Conservation (phyloP, 1,140 invertebrate species). For the Leptoteleia sp. region DNA sequence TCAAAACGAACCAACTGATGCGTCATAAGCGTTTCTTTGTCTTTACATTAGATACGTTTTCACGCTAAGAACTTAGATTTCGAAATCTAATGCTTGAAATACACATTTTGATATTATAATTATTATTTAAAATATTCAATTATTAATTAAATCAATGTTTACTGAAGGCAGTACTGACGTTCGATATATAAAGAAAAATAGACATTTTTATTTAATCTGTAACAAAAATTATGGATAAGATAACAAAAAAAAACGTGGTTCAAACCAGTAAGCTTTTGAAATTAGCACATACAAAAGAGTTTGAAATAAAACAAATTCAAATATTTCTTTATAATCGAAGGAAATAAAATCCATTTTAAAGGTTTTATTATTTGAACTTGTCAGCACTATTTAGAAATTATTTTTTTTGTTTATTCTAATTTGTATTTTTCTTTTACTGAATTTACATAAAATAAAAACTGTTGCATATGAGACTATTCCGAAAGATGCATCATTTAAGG, state of each 20-base stretch:
- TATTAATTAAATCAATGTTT: constrained; percentile 11
- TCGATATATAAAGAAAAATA: constrained; percentile 12
- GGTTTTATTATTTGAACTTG: too few relatives aligned
- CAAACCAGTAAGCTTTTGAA: too few relatives aligned
- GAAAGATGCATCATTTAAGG: neutral
- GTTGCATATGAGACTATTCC: constrained; percentile 18
- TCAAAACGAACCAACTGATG: constrained; percentile 63
- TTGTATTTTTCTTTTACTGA: too few relatives aligned
- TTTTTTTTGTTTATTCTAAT: too few relatives aligned
- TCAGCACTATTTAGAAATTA: too few relatives aligned
- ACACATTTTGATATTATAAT: constrained; percentile 16
- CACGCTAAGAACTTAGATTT: constrained; percentile 18
- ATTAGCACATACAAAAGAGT: too few relatives aligned
- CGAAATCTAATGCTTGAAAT: constrained; percentile 8
- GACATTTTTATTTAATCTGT: neutral
- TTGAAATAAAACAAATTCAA: too few relatives aligned
- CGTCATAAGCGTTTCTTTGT: constrained; percentile 59
- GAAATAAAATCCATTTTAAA: too few relatives aligned
- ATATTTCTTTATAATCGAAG: too few relatives aligned
- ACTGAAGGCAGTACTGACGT: constrained; percentile 9
- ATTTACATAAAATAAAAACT: too few relatives aligned
- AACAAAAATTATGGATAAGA: constrained; percentile 1
- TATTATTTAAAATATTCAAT: constrained; percentile 11
- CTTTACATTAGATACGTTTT: constrained; percentile 51
- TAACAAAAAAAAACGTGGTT: too few relatives aligned